phyloP scores from a whole-genome alignment of 2,113 vertebrate species.

The Rana temporaria region DNA sequence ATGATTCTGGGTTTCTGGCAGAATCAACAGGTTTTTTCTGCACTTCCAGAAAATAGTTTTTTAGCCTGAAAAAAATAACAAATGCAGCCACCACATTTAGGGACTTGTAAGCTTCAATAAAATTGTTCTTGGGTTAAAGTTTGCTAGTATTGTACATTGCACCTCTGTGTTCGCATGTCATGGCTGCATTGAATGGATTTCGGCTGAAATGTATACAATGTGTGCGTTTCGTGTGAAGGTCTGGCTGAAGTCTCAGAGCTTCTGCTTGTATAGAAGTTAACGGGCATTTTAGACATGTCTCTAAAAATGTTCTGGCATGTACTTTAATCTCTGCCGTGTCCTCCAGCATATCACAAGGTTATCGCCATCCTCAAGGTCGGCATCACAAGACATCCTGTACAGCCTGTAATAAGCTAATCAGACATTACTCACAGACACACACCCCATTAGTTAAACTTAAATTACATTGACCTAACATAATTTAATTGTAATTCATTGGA shows the following conservation, averaged over 20 bases:
- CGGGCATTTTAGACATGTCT: slow-evolving; percentile 11
- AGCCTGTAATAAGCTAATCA: slow-evolving; percentile 71
- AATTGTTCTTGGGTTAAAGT: too few relatives aligned
- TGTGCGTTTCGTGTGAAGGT: background rate
- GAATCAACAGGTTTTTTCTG: too few relatives aligned
- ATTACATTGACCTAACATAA: slow-evolving; percentile 71
- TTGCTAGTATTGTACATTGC: background rate
- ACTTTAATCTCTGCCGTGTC: slow-evolving; percentile 64
- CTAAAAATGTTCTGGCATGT: slow-evolving; percentile 37
- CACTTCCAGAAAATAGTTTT: too few relatives aligned
- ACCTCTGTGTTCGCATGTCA: background rate
- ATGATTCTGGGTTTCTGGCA: too few relatives aligned
- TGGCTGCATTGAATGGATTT: slow-evolving; percentile 7
- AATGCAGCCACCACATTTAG: too few relatives aligned
- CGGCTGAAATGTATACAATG: background rate
- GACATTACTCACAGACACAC: slow-evolving; percentile 67
- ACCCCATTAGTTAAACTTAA: slow-evolving; percentile 73
- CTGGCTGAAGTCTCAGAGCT: background rate
- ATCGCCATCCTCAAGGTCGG: slow-evolving; percentile 70
- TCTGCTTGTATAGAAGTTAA: background rate
- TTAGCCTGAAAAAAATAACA: too few relatives aligned
- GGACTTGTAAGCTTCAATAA: too few relatives aligned
- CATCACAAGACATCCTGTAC: slow-evolving; percentile 69
- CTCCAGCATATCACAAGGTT: slow-evolving; percentile 69
- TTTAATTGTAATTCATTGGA: slow-evolving; percentile 69